Evolutionary conservation across 2,113 vertebrate species (phyloP).

Genomic region (Camarhynchus parvulus): DNA sequence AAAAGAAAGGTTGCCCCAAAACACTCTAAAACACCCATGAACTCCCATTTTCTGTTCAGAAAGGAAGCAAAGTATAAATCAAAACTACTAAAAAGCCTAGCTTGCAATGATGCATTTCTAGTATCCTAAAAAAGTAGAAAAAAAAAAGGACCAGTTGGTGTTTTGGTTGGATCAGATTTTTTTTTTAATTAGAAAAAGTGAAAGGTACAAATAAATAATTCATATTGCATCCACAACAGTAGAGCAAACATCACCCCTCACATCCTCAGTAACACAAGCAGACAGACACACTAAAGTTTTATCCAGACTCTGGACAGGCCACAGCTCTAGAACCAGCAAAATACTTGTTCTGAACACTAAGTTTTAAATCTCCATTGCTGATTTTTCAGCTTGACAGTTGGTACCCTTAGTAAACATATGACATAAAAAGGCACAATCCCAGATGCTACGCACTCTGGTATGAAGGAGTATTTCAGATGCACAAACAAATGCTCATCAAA

Average conservation of each 20-base stretch:
- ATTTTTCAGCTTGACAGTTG: neutral
- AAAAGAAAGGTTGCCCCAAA: neutral
- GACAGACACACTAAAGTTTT: neutral
- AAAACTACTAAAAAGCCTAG: neutral
- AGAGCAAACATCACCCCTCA: neutral
- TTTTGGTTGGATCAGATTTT: neutral
- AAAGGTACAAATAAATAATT: neutral
- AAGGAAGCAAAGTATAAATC: neutral
- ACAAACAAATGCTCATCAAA: neutral
- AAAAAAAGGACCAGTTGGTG: neutral
- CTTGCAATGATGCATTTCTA: neutral
- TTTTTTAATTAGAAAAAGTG: neutral
- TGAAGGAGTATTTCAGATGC: neutral
- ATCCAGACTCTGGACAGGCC: neutral
- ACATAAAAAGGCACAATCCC: neutral
- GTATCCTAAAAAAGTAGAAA: neutral
- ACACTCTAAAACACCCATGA: neutral
- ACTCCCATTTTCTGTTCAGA: neutral
- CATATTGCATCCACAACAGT: accelerated
- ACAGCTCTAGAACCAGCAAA: neutral
- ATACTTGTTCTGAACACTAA: neutral
- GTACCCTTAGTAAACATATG: neutral
- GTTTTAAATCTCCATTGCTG: neutral
- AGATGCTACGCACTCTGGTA: accelerated
- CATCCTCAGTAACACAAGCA: neutral